Conservation (phyloP, 2,888 invertebrate species). For the Scaptomyza flava region DNA sequence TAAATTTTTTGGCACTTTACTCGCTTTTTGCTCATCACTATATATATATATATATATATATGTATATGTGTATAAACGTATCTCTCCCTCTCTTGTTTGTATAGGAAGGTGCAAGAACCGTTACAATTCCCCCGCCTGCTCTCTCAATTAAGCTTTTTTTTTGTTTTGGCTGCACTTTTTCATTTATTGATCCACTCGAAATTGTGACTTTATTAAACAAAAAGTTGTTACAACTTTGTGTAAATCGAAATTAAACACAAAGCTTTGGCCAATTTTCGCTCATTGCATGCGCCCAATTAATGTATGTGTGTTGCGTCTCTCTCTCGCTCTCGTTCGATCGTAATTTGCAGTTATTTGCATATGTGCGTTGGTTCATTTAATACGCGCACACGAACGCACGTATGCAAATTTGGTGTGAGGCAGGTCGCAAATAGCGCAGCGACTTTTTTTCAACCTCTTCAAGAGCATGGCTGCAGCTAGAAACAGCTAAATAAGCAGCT, state of each 20-base stretch:
- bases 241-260: conserved; percentile 61
- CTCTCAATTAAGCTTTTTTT: neutral
- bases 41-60: neutral
- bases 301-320: conserved; percentile 24
- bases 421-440: conserved; percentile 70
- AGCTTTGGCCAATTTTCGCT: conserved; percentile 51
- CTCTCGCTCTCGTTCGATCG: conserved; percentile 19
- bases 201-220: conserved; percentile 46
- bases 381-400: conserved; percentile 32
- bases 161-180: conserved; percentile 2
- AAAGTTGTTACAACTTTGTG: conserved; percentile 53
- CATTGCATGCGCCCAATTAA: conserved; percentile 53
- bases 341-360: conserved; percentile 18
- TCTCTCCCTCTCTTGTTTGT: neutral
- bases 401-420: conserved; percentile 73
- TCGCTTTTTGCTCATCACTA: conserved; percentile 1
- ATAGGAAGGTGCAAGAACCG: neutral
- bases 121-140: neutral
- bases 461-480: conserved; percentile 53
- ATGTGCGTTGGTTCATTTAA: neutral
- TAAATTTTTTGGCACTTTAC: conserved; percentile 6
- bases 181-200: conserved; percentile 30
- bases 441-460: conserved; percentile 44
- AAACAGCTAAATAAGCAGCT: conserved; percentile 38
- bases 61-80: too few species aligned